A percentile compares a stretch with the other conserved stretches of the same genome.
Evolutionary conservation across 2,888 invertebrate genomes (phyloP).

Genomic region (Chelonus formosanus): DNA sequence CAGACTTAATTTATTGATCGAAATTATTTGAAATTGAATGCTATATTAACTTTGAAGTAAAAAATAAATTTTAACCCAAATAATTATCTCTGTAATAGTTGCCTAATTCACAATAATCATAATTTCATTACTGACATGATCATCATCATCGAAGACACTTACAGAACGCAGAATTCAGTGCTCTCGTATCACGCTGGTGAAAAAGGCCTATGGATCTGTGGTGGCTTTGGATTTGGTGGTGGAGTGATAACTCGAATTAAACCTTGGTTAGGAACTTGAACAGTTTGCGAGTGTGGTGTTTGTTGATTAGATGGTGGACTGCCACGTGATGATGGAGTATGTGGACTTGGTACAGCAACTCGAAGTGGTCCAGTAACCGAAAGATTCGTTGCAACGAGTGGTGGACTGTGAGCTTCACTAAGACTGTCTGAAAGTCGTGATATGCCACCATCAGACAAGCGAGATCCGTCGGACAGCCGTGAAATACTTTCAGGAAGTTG

Average conservation of each 20-base stretch:
- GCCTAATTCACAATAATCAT: background rate
- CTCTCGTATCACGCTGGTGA: slow-evolving; percentile 63
- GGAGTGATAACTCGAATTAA: slow-evolving; percentile 60
- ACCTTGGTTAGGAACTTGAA: slow-evolving; percentile 51
- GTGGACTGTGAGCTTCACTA: slow-evolving; percentile 63
- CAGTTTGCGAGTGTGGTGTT: slow-evolving; percentile 34
- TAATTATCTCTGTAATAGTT: too few relatives aligned
- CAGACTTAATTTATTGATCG: too few relatives aligned
- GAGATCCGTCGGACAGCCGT: slow-evolving; percentile 61
- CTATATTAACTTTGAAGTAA: too few relatives aligned
- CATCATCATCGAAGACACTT: background rate
- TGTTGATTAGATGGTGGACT: slow-evolving; percentile 56
- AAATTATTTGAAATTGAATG: too few relatives aligned
- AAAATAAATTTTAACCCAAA: too few relatives aligned
- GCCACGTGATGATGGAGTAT: slow-evolving; percentile 63
- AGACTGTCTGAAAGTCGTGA: slow-evolving; percentile 62
- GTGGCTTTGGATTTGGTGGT: slow-evolving; percentile 61
- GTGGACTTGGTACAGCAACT: slow-evolving; percentile 62
- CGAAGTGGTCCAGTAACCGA: slow-evolving; percentile 61
- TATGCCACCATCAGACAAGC: slow-evolving; percentile 60
- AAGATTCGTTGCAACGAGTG: slow-evolving; percentile 62
- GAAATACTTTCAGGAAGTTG: slow-evolving; percentile 58
- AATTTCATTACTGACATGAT: background rate
- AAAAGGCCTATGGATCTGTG: slow-evolving; percentile 63
- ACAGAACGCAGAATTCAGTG: background rate